phyloP scores from a whole-genome alignment of 2,113 vertebrate species.

The Nycticorax nycticorax region DNA sequence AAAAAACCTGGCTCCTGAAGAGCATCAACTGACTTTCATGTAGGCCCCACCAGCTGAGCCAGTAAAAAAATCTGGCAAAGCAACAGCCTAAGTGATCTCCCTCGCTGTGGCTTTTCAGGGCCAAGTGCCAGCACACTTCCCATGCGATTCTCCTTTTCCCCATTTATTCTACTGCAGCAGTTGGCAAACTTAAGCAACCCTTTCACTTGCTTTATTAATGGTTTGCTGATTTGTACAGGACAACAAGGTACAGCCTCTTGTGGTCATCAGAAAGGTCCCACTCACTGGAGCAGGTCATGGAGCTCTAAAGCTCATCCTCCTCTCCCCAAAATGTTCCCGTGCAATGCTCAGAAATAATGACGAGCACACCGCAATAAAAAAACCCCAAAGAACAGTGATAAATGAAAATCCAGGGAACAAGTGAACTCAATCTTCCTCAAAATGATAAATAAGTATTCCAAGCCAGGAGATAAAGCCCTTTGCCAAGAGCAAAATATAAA shows the following conservation, averaged over 20 bases:
- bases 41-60: conserved; percentile 40
- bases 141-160: background rate
- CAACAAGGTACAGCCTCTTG: background rate
- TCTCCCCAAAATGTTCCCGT: background rate
- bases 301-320: background rate
- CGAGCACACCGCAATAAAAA: background rate
- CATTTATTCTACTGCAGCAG: background rate
- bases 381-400: background rate
- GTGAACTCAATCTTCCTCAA: background rate
- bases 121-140: background rate
- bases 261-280: background rate
- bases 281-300: rapidly evolving
- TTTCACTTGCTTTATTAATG: background rate
- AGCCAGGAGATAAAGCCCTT: background rate
- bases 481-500: background rate
- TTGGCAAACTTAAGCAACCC: background rate
- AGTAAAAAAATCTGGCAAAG: conserved; percentile 36
- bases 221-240: background rate
- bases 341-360: background rate
- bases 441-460: background rate
- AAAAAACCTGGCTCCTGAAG: conserved; percentile 4
- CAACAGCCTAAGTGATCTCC: background rate
- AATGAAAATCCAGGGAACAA: background rate
- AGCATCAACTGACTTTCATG: conserved; percentile 42
- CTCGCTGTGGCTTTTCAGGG: background rate